These are phyloP conservation scores for Synaphobranchus kaupii DNA, from an alignment of 2,797 vertebrate genomes.

Conservation along the genomic window DNA sequence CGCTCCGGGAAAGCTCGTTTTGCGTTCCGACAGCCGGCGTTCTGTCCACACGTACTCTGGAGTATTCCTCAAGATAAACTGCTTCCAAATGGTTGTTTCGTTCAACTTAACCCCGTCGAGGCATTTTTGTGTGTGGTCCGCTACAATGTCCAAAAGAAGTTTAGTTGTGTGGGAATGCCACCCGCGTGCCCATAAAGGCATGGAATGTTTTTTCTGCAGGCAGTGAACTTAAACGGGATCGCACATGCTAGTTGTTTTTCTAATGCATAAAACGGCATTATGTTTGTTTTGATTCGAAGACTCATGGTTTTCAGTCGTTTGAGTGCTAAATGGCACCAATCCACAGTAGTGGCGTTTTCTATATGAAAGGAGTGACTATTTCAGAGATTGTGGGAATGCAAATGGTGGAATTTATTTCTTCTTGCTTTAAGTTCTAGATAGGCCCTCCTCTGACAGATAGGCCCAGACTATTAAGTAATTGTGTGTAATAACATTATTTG, in stretches of 20 bases:
- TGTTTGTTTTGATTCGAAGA: not conserved
- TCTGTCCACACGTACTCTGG: slow-evolving; percentile 23
- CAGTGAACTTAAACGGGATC: not conserved
- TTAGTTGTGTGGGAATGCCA: not conserved
- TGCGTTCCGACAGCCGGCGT: not conserved
- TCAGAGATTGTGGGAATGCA: not conserved
- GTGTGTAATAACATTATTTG: slow-evolving; percentile 58
- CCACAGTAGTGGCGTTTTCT: not conserved
- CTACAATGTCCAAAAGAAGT: not conserved
- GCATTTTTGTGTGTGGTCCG: not conserved
- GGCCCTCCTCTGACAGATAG: not conserved
- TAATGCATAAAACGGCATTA: not conserved
- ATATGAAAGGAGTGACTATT: not conserved
- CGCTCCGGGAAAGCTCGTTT: slow-evolving; percentile 13
- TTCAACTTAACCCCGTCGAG: not conserved
- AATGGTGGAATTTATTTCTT: not conserved
- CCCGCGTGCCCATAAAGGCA: not conserved
- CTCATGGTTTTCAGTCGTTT: not conserved
- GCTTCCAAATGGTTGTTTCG: slow-evolving; percentile 24
- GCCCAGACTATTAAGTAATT: slow-evolving; percentile 50
- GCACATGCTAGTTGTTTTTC: not conserved
- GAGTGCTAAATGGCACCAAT: not conserved
- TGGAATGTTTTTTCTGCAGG: not conserved
- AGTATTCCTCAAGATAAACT: slow-evolving; percentile 19
- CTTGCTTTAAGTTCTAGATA: not conserved